A percentile compares a stretch with the other conserved stretches of the same genome.
Conservation (phyloP, 2,888 invertebrate genomes). For the Eudemis profundana region DNA sequence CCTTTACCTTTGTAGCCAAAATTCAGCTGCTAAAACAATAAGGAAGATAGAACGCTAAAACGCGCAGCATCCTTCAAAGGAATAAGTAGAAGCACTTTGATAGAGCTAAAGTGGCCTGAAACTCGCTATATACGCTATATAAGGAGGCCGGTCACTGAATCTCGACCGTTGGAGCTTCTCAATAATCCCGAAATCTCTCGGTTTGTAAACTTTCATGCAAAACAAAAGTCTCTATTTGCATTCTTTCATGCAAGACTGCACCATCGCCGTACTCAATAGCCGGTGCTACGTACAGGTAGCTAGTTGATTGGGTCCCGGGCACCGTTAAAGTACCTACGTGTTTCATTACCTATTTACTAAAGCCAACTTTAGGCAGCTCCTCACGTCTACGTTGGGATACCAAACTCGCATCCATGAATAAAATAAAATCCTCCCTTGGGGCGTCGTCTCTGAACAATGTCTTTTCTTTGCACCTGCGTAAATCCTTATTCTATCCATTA, state of each 20-base stretch:
- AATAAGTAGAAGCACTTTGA: slow-evolving; percentile 11
- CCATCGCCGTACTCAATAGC: background rate
- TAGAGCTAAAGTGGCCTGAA: background rate
- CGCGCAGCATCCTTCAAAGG: background rate
- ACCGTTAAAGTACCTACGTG: slow-evolving; percentile 39
- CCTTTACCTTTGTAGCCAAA: background rate
- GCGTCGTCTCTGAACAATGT: slow-evolving; percentile 60
- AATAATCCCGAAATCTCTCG: slow-evolving; percentile 1
- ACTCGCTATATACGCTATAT: background rate
- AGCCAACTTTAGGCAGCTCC: slow-evolving; percentile 51
- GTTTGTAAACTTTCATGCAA: slow-evolving; percentile 14
- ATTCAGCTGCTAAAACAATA: background rate
- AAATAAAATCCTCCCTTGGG: slow-evolving; percentile 59
- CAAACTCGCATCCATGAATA: slow-evolving; percentile 60
- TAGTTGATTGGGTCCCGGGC: slow-evolving; percentile 46
- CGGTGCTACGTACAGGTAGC: slow-evolving; percentile 19
- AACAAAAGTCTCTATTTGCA: slow-evolving; percentile 10
- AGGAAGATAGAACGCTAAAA: background rate
- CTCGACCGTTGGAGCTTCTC: background rate
- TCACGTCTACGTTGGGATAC: slow-evolving; percentile 53
- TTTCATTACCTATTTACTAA: slow-evolving; percentile 51
- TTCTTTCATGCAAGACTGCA: slow-evolving; percentile 26
- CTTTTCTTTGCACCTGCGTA: slow-evolving; percentile 66
- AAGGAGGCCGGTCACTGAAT: background rate
- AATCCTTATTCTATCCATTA: slow-evolving; percentile 59